Conservation (phyloP, 2,797 vertebrate species). For the Acanthis flammea region DNA sequence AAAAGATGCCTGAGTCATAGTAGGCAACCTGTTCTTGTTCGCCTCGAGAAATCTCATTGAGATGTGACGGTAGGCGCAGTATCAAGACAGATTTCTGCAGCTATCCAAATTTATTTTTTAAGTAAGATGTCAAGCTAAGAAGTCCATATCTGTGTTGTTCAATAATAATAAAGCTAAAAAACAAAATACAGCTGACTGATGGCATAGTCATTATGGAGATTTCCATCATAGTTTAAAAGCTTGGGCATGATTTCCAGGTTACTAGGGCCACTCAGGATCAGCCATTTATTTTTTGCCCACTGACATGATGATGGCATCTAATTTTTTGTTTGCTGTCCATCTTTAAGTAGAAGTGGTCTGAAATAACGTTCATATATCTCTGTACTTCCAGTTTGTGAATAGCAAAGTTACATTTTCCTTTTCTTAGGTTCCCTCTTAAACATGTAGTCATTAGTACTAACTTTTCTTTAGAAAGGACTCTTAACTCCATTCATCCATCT, state of each 20-base stretch:
- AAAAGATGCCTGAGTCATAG: not conserved
- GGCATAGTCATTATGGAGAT: not conserved
- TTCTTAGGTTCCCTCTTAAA: not conserved
- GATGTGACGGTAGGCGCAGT: not conserved
- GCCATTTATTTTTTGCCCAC: not conserved
- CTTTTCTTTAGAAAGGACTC: not conserved
- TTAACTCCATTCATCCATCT: not conserved
- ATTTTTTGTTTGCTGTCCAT: not conserved
- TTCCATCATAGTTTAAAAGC: not conserved
- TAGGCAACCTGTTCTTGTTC: slow-evolving; percentile 4
- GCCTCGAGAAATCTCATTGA: not conserved
- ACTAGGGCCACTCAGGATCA: not conserved
- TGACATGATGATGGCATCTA: not conserved
- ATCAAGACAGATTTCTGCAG: not conserved
- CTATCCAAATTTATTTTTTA: not conserved
- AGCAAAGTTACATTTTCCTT: not conserved
- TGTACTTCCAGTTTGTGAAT: not conserved
- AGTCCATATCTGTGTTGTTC: not conserved
- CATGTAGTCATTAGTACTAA: not conserved
- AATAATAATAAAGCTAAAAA: not conserved
- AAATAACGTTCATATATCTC: not conserved
- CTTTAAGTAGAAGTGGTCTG: not conserved
- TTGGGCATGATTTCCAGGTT: not conserved
- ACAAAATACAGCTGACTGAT: not conserved
- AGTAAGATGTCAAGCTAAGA: not conserved